These are phyloP conservation scores for Dryococelus australis DNA, from an alignment of 2,888 invertebrate species.

Conservation along the genomic window DNA sequence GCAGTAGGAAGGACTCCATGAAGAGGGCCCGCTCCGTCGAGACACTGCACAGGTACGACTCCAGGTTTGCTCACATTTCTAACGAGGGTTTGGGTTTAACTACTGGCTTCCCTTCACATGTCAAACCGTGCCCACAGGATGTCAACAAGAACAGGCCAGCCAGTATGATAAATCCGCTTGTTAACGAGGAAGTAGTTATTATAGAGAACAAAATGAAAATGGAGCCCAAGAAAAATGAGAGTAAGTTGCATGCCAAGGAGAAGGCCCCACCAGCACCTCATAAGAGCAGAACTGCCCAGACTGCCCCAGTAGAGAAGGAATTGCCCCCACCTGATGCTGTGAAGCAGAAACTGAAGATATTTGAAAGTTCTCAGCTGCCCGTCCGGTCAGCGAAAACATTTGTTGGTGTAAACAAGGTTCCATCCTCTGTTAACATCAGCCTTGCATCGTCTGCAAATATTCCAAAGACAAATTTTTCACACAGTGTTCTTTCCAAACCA, in stretches of 20 bases:
- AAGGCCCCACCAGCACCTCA: conserved; percentile 32
- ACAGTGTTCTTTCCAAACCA: conserved; percentile 55
- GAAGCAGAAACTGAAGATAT: conserved; percentile 83
- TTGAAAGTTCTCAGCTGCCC: conserved; percentile 65
- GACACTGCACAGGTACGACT: conserved; percentile 68
- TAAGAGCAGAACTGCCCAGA: conserved; percentile 51
- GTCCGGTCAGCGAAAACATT: not conserved
- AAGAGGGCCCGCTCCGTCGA: conserved; percentile 89
- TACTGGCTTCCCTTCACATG: not conserved
- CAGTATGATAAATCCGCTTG: conserved; percentile 41
- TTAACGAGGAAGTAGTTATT: conserved; percentile 54
- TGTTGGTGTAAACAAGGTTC: not conserved
- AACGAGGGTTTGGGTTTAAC: not conserved
- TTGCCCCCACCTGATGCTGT: conserved; percentile 90
- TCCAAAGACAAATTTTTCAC: not conserved
- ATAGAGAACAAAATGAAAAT: conserved; percentile 51
- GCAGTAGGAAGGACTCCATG: conserved; percentile 66
- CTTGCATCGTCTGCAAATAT: not conserved
- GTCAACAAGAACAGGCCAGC: conserved; percentile 33
- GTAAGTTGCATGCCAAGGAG: conserved; percentile 39
- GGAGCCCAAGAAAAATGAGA: conserved; percentile 32
- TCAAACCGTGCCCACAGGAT: conserved; percentile 29
- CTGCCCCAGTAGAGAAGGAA: conserved; percentile 72
- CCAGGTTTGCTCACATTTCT: conserved; percentile 17
- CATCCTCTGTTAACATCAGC: not conserved